Evolutionary conservation across 2,113 vertebrate species (phyloP).

Genomic region (Archilochus colubris): DNA sequence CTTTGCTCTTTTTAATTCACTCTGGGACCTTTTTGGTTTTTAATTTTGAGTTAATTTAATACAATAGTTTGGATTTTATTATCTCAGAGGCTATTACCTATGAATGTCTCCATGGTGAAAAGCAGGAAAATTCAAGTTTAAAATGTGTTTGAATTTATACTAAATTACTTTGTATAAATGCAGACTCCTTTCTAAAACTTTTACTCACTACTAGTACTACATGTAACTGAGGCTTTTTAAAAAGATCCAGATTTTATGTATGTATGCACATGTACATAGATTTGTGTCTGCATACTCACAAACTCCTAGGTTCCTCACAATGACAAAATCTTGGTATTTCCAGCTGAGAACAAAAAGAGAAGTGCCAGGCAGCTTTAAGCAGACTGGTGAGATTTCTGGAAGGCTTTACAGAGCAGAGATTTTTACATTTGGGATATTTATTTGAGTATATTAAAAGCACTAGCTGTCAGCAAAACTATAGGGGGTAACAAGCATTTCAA

Average conservation of each 20-base stretch:
- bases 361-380: neutral
- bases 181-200: neutral
- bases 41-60: slow-evolving; percentile 46
- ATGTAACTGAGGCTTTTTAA: neutral
- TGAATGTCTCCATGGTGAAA: neutral
- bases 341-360: neutral
- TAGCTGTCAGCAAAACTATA: neutral
- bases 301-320: neutral
- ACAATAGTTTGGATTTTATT: slow-evolving; percentile 26
- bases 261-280: neutral
- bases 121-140: neutral
- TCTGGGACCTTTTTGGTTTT: slow-evolving; percentile 16
- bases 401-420: neutral
- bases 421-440: neutral
- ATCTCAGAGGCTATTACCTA: neutral
- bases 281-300: neutral
- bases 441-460: neutral
- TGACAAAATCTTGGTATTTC: neutral
- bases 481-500: neutral
- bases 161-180: neutral
- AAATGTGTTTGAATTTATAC: neutral
- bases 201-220: neutral
- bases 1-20: slow-evolving; percentile 6
- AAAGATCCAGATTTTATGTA: neutral
- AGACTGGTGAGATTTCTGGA: neutral